These are phyloP conservation scores for Syngnathoides biaculeatus DNA, from an alignment of 2,113 vertebrate genomes.

Conservation along the genomic window DNA sequence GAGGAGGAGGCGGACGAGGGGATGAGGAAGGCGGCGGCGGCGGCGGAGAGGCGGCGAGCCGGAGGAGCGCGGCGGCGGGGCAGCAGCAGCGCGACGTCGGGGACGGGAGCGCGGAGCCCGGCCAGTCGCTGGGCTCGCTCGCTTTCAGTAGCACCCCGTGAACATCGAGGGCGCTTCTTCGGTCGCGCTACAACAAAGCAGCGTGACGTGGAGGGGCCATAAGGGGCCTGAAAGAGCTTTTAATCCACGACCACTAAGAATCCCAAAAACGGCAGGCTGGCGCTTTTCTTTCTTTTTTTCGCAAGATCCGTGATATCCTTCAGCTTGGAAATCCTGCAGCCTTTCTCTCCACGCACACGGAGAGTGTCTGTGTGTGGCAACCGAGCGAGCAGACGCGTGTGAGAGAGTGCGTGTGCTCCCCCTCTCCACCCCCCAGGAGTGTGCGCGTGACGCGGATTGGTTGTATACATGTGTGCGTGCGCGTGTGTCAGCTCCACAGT, in stretches of 20 bases:
- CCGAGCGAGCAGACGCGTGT: slow-evolving; percentile 26
- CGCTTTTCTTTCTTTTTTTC: background rate
- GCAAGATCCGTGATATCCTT: slow-evolving; percentile 6
- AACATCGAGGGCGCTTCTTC: background rate
- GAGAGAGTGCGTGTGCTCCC: slow-evolving; percentile 20
- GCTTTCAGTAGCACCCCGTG: slow-evolving; percentile 36
- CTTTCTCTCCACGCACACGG: background rate
- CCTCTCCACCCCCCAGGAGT: slow-evolving; percentile 18
- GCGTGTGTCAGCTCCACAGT: slow-evolving; percentile 72
- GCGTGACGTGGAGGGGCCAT: slow-evolving; percentile 1
- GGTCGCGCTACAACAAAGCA: background rate
- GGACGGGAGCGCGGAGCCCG: slow-evolving; percentile 61
- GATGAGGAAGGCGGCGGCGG: slow-evolving; percentile 68
- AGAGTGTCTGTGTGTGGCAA: slow-evolving; percentile 3
- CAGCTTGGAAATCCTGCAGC: background rate
- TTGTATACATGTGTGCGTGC: slow-evolving; percentile 30
- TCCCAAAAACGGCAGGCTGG: background rate
- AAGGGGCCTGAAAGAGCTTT: slow-evolving; percentile 45
- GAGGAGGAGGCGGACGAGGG: slow-evolving; percentile 67
- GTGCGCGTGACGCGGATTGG: slow-evolving; percentile 59
- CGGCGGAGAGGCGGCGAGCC: slow-evolving; percentile 69
- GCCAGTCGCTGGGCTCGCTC: slow-evolving; percentile 32
- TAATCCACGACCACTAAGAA: slow-evolving; percentile 50
- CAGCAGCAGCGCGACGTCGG: slow-evolving; percentile 85
- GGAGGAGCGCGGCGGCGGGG: slow-evolving; percentile 75